phyloP scores from a whole-genome alignment of 2,797 vertebrate species.

The Adelosebastes latens region DNA sequence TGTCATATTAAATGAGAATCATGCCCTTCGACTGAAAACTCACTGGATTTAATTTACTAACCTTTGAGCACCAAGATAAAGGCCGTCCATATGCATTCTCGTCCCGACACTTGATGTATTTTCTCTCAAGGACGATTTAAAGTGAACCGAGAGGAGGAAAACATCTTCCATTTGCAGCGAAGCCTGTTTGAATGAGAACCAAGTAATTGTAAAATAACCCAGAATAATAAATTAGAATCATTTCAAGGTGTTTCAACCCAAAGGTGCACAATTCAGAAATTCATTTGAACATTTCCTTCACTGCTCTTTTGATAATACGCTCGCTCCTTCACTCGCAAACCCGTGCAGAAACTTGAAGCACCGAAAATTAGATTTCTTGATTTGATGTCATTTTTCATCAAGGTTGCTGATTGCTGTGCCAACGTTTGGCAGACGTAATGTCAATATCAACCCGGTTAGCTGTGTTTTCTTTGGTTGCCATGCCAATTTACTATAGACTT shows the following conservation, averaged over 20 bases:
- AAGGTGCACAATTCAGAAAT: conserved; percentile 37
- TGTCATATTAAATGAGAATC: conserved; percentile 50
- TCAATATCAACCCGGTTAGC: conserved; percentile 66
- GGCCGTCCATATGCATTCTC: conserved; percentile 16
- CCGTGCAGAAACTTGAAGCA: conserved; percentile 11
- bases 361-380: conserved; percentile 66
- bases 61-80: conserved; percentile 52
- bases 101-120: conserved; percentile 18
- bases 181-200: conserved; percentile 30
- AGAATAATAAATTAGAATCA: conserved; percentile 32
- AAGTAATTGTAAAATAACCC: conserved; percentile 44
- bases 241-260: conserved; percentile 41
- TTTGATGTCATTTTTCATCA: conserved; percentile 70
- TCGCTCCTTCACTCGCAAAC: conserved; percentile 5
- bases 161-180: conserved; percentile 15
- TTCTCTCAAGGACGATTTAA: conserved; percentile 36
- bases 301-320: conserved; percentile 17
- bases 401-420: conserved; percentile 49
- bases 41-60: conserved; percentile 37
- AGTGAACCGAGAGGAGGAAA: conserved; percentile 4
- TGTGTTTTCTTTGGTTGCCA: conserved; percentile 56
- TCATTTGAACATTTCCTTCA: conserved; percentile 37
- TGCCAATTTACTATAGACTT: conserved; percentile 60
- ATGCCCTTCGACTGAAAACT: conserved; percentile 38
- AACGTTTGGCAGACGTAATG: conserved; percentile 52